Percentiles rank a stretch among this genome's conserved stretches.
Conservation (phyloP, 2,113 vertebrate species). For the Scopus umbretta region DNA sequence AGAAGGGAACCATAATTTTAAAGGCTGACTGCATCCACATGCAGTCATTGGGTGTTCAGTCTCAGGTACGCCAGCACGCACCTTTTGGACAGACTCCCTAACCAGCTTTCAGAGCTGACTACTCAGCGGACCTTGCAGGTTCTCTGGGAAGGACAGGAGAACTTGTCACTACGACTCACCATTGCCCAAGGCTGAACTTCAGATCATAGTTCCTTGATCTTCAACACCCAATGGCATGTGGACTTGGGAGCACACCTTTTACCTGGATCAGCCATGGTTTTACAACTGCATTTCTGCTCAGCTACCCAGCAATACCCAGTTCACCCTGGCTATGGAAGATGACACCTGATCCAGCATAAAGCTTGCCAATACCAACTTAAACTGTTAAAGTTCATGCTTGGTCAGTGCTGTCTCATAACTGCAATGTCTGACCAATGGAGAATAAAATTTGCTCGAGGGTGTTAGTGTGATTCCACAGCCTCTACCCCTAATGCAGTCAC, state of each 20-base stretch:
- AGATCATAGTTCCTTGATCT: neutral
- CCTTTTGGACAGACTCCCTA: neutral
- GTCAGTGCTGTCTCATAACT: neutral
- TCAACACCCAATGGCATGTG: rapidly evolving
- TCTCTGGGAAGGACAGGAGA: neutral
- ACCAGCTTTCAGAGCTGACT: neutral
- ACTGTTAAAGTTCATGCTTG: rapidly evolving
- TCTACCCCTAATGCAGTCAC: neutral
- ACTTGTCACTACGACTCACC: neutral
- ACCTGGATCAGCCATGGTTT: neutral
- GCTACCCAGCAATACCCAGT: neutral
- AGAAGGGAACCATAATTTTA: neutral
- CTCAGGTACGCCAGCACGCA: neutral
- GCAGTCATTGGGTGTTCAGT: neutral
- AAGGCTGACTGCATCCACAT: neutral
- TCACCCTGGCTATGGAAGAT: neutral
- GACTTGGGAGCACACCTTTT: neutral
- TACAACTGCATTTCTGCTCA: neutral
- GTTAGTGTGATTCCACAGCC: neutral
- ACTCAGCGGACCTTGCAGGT: neutral
- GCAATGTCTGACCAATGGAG: neutral
- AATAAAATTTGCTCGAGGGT: neutral
- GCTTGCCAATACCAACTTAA: neutral
- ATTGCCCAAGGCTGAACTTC: neutral
- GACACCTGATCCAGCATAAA: neutral